Evolutionary conservation across 1,140 invertebrate species (phyloP), one percentile per base, ranked within the genome.

Genomic region (Mylabris phalerata): DNA sequence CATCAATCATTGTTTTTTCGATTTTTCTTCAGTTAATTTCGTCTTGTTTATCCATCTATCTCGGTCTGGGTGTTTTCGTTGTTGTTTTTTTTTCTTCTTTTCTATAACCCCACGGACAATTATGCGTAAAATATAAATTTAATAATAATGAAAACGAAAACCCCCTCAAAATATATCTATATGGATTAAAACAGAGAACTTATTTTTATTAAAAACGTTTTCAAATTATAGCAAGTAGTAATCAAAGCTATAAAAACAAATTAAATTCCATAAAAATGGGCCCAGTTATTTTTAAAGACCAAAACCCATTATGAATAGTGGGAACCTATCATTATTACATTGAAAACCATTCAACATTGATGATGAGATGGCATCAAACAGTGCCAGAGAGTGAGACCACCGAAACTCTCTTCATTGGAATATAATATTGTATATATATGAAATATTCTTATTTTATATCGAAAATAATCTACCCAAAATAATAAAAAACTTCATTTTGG

Each of bases 171-270:
- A 32, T 32, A 19, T 32, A 32, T 32, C 7, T 19, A 19, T 19
- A 19, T 19, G 19, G 19, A 32, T 32, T 32, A 32, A 32, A 32
- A 32, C 32, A 32, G 32, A 42, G 9, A 47, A 49, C 58, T 63
- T 70, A 66, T 67, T 70, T 67, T 69, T 70, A 70, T 69, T 70
- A 71, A 71, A 32, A 71, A 70, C 67, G 67, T 70, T 72, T 71
- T 67, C 69, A 70, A 71, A 72, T 72, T 71, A 72, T 70, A 67
- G 67, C 69, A 55, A 71, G 62, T 65, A 60, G 70, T 73, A 73
- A 73, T 73, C 70, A 73, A 72, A 73, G 70, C 71, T 71, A 73
- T 73, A 73, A 73, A 73, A 73, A 73, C 71, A 73, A 73, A 73
- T 73, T 73, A 73, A 73, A 73, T 71, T 67, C 68, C 64, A 63